Conservation (phyloP, 2,888 invertebrate genomes). For the Eristalis tenax region DNA sequence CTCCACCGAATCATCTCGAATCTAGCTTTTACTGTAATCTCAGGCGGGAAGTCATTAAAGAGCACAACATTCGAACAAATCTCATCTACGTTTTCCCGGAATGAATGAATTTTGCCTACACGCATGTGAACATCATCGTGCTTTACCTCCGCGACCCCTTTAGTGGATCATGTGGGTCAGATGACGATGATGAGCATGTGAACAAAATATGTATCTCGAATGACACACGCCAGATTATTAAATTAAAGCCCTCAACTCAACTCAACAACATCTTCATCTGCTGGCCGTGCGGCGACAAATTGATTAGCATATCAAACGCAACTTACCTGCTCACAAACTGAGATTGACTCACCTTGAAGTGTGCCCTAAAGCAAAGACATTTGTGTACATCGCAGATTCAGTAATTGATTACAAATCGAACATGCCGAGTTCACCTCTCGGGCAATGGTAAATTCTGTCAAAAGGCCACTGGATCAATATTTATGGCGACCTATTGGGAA, state of each 20-base stretch:
- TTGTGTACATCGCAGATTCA: background rate
- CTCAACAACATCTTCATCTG: slow-evolving; percentile 7
- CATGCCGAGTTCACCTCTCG: slow-evolving; percentile 4
- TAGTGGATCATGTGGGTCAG: too few relatives aligned
- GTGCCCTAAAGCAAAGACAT: background rate
- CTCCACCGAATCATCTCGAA: too few relatives aligned
- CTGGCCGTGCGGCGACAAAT: background rate
- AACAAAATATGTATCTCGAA: background rate
- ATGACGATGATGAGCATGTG: too few relatives aligned
- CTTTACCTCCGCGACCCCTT: too few relatives aligned
- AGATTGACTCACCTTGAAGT: slow-evolving; percentile 4
- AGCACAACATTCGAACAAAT: background rate
- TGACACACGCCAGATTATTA: background rate
- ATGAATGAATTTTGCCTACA: background rate
- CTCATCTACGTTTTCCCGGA: background rate
- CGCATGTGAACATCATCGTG: background rate
- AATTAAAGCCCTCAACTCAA: background rate
- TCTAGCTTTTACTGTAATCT: too few relatives aligned
- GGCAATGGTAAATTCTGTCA: slow-evolving; percentile 4
- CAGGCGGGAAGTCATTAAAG: background rate
- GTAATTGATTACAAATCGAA: slow-evolving; percentile 21
- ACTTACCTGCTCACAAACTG: background rate
- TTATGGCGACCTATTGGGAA: slow-evolving; percentile 3
- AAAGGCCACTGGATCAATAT: slow-evolving; percentile 22
- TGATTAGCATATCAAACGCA: slow-evolving; percentile 18